phyloP scores from a whole-genome alignment of 2,113 vertebrate species.

The Neoarius graeffei region DNA sequence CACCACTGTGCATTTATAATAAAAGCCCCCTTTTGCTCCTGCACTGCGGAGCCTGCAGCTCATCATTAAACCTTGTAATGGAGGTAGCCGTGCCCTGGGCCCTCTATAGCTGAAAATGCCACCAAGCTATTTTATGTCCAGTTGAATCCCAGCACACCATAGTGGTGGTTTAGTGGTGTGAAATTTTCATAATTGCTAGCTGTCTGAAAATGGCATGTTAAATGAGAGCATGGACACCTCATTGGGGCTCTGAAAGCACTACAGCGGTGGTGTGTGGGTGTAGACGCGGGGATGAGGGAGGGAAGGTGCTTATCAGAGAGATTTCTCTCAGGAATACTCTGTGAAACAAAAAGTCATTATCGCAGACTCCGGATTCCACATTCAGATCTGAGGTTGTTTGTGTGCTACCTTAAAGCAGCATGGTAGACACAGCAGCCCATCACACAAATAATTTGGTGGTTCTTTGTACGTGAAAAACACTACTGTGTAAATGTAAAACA shows the following conservation, averaged over 20 bases:
- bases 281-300: neutral
- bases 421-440: neutral
- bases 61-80: constrained; percentile 37
- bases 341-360: constrained; percentile 4
- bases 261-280: constrained; percentile 7
- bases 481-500: neutral
- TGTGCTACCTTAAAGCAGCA: neutral
- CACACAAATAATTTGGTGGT: neutral
- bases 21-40: constrained; percentile 19
- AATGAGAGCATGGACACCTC: constrained; percentile 12
- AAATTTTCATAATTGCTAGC: constrained; percentile 41
- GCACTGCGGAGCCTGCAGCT: neutral
- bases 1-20: constrained; percentile 39
- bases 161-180: constrained; percentile 21
- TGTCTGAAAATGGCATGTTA: constrained; percentile 11
- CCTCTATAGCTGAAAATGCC: constrained; percentile 18
- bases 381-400: neutral
- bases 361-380: neutral
- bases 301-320: constrained; percentile 3
- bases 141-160: neutral
- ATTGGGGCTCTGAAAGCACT: constrained; percentile 4
- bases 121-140: neutral
- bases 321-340: neutral
- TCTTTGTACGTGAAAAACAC: neutral
- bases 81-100: neutral